Base-by-base conservation (phyloP, 2,113 vertebrate genomes). In the Amphiprion percula region DNA sequence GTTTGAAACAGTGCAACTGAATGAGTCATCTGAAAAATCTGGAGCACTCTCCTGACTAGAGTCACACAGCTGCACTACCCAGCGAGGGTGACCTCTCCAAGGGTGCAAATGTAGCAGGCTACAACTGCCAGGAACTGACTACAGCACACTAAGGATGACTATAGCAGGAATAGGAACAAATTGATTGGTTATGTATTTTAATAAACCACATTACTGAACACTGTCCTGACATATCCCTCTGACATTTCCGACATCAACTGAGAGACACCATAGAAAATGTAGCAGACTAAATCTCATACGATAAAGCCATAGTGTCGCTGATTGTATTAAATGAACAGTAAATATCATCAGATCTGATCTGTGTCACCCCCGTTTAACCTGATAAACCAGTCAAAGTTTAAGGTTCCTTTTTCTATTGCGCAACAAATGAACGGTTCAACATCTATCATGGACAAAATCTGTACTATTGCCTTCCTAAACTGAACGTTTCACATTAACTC, bases 1-100 rank as follows among this genome's bases (percentile, higher is more conserved):
- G 47, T 68, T 26, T 52, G 41, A 62, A 50, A 70, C 10, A 47
- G 62, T 64, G 33, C 41, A 53, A 61, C 41, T 59, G 62, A 75
- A 61, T 83, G 78, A 84, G 52, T 91, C 83, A 89, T 76, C 72
- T 24, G 50, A 50, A 62, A 23, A 60, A 41, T 30, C 54, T 1
- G 11, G 4, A 44, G 63, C 66, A 30, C 46, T 24, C 58, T 68
- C 56, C 65, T 66, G 37, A 41, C 23, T 28, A 6, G 33, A 21
- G 26, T 65, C 68, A 30, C 52, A 65, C 46, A 68, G 65, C 30
- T 59, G 68, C 7, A 15, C 49, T 41, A 39, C 7, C 19, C 24
- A 56, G 67, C 28, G 15, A 41, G 65, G 44, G 67, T 47, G 61
- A 82, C 68, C 24, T 85, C 33, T 66, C 26, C 0, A 21, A 60